Base-by-base conservation (phyloP, 1,140 invertebrate genomes). In the Lucilia sericata region DNA sequence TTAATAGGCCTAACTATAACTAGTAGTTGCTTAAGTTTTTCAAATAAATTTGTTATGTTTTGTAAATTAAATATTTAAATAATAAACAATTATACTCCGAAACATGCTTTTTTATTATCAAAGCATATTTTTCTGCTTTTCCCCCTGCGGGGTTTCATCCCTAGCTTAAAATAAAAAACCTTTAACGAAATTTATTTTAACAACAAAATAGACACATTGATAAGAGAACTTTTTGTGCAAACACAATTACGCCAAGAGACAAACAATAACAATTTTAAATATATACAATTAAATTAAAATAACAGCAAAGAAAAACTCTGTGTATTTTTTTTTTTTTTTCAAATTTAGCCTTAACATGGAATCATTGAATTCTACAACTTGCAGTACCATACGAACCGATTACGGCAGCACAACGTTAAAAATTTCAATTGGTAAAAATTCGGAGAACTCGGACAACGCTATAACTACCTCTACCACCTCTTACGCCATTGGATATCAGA, bases 301-400 rank as follows among this genome's bases (percentile, higher is more conserved):
- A 76, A 76, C 17, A 76, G 9, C 13, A 42, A 76, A 36, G 30
- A 30, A 75, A 75, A 25, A 30, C 19, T 75, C 9, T 60, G 14
- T 60, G 17, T 70, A 25, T 21, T 70, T 70, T 21, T 70, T 25
- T 70, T 70, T 21, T 70, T 70, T 21, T 70, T 25, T 70, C 12
- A 55, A 12, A 42, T 30, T 75, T 30, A 36, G 74, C 30, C 14
- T 76, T 76, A 47, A 36, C 14, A 76, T 76, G 75, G 75, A 76
- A n/a, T n/a, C 30, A 42, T 19, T 21, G 2, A 82, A 82, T 49
- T 65, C 81, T 70, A 82, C 60, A 34, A 82, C 60, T 0, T 65
- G 81, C 60, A 82, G 81, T 82, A 82, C 81, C 42, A 80, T 80
- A 42, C 81, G 81, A 65, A 82, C 81, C 51, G 81, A 82, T 60